Conservation (phyloP, 1,140 invertebrate species). For the Atta cephalotes region DNA sequence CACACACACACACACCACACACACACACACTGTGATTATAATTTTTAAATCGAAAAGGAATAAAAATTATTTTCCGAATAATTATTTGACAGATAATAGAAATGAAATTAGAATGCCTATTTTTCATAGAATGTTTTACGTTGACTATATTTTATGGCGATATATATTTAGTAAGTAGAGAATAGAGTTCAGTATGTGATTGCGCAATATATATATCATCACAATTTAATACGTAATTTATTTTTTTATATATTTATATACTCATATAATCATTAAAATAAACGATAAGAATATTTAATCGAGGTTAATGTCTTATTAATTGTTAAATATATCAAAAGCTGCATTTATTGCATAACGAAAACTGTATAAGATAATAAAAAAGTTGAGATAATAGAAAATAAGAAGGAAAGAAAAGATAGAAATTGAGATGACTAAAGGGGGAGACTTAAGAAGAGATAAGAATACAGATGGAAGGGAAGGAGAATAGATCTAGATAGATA, state of each 20-base stretch:
- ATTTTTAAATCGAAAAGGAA: too few relatives aligned
- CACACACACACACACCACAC: too few relatives aligned
- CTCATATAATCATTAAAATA: too few relatives aligned
- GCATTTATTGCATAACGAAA: too few relatives aligned
- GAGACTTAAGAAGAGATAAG: conserved; percentile 12
- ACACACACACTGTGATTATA: background rate
- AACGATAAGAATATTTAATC: background rate
- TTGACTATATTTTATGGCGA: background rate
- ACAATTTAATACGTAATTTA: background rate
- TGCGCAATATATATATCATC: background rate
- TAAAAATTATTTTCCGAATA: background rate
- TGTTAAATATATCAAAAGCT: background rate
- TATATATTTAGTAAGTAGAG: background rate
- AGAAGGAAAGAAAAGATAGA: background rate
- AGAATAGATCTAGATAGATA: conserved; percentile 36
- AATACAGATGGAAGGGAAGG: conserved; percentile 4
- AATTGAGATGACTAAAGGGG: background rate
- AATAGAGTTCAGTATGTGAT: background rate
- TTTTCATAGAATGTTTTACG: background rate
- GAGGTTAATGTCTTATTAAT: background rate
- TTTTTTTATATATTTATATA: background rate
- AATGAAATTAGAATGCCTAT: background rate
- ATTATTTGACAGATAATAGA: background rate
- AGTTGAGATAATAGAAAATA: background rate
- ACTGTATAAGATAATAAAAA: background rate